Evolutionary conservation across 2,113 vertebrate genomes (phyloP).

Genomic region (Pelodiscus sinensis): DNA sequence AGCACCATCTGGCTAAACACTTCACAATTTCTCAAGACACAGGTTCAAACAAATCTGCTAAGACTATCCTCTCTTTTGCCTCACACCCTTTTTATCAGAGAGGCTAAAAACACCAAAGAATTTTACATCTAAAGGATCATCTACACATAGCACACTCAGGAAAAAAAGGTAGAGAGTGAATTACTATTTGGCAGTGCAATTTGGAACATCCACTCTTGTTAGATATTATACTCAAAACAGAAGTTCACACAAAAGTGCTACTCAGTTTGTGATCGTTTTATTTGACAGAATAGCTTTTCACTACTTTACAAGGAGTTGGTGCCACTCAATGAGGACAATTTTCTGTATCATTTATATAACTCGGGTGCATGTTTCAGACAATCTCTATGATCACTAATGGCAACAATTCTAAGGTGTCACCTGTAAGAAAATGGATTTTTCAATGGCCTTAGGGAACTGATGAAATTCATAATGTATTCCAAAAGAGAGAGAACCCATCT

Average conservation of each 20-base stretch:
- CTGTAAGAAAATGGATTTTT: constrained; percentile 39
- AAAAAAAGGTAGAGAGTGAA: neutral
- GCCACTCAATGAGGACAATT: constrained; percentile 5
- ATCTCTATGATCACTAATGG: neutral
- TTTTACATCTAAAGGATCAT: neutral
- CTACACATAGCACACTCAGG: neutral
- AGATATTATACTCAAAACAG: neutral
- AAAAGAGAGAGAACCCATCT: constrained; percentile 22
- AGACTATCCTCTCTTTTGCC: neutral
- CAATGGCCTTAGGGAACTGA: neutral
- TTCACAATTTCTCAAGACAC: neutral
- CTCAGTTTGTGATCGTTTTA: neutral
- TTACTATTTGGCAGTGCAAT: neutral
- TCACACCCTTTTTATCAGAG: neutral
- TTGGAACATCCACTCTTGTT: neutral
- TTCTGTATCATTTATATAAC: neutral
- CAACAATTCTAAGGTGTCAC: neutral
- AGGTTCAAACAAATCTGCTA: neutral
- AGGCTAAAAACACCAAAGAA: neutral
- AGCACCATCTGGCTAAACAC: neutral
- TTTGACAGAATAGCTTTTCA: constrained; percentile 12
- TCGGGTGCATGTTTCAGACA: neutral
- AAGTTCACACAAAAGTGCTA: neutral
- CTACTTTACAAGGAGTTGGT: constrained; percentile 6
- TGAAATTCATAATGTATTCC: neutral